Conservation (phyloP, 2,113 vertebrate species). For the Hippocampus guttulatus region DNA sequence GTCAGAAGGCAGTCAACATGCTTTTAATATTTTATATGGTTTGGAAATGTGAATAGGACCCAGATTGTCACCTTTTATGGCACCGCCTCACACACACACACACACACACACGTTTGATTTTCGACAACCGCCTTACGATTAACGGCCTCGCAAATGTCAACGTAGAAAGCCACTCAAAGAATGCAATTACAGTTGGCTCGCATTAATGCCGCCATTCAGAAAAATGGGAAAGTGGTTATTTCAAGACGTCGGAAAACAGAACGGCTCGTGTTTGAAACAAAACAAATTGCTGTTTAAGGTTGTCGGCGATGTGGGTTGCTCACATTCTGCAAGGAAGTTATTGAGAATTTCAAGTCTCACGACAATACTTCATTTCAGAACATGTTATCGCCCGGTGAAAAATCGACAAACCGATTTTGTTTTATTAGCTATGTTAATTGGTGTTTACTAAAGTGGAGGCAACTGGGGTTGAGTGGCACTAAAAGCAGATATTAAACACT, state of each 20-base stretch:
- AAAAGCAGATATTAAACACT: constrained; percentile 1
- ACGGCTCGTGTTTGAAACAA: background rate
- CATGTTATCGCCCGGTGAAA: background rate
- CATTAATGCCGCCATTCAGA: background rate
- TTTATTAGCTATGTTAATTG: constrained; percentile 9
- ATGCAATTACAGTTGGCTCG: background rate
- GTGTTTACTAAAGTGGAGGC: background rate
- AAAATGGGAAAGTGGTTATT: background rate
- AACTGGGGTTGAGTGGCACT: background rate
- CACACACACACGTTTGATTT: background rate
- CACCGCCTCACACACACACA: background rate
- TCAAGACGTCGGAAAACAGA: background rate
- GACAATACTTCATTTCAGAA: too few relatives aligned
- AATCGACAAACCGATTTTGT: constrained; percentile 14
- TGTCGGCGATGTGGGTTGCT: background rate
- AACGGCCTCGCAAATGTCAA: background rate
- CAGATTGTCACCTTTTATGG: background rate
- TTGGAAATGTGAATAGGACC: background rate
- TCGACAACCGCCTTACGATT: background rate
- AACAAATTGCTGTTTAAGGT: background rate
- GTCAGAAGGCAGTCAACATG: background rate
- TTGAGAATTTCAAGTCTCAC: too few relatives aligned
- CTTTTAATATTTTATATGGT: constrained; percentile 3
- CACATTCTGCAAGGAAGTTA: background rate
- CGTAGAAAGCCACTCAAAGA: background rate